Base-by-base conservation (phyloP, 2,113 vertebrate species). In the Excalfactoria chinensis region DNA sequence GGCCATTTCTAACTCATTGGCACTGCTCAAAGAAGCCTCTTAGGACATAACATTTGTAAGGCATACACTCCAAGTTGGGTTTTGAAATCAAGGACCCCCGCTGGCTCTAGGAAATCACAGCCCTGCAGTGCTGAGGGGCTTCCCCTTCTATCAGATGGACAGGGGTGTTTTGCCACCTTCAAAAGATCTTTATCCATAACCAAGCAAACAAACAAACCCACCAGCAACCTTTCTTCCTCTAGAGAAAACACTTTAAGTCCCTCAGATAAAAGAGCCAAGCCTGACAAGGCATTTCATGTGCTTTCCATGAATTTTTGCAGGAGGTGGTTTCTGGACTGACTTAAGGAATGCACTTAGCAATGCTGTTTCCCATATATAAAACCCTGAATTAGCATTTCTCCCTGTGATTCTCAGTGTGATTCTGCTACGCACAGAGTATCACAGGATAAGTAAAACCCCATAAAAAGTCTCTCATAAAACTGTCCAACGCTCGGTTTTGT, bases 321-420 rank as follows among this genome's bases (percentile, higher is more conserved):
- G 53, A 90, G 90, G 83, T 1, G 8, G 81, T 76, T 93, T 90
- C 86, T 92, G 84, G 84, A 55, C 59, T 34, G 67, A 37, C 77
- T 23, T 32, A 10, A 83, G 78, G 92, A 95, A 95, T 91, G 89
- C 90, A 74, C 85, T 96, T 15, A 93, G 63, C 48, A 70, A 70
- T 55, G 71, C 88, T 46, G 41, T n/a, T 96, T 73, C 13, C 70
- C 37, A 51, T 25, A 8, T 7, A 73, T 2, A 58, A 83, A 89
- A 2, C 82, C 69, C 75, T 26, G 71, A 83, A 74, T 88, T 88
- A 77, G 88, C 92, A 89, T 89, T 72, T 94, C 56, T 80, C 64
- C 51, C 75, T 8, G 35, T 3, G 28, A 93, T 74, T 78, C 88
- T 62, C 80, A 82, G 89, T 9, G 3, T 63, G 68, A 15, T 30